phyloP scores from a whole-genome alignment of 1,140 invertebrate species.

The Bombus pascuorum region DNA sequence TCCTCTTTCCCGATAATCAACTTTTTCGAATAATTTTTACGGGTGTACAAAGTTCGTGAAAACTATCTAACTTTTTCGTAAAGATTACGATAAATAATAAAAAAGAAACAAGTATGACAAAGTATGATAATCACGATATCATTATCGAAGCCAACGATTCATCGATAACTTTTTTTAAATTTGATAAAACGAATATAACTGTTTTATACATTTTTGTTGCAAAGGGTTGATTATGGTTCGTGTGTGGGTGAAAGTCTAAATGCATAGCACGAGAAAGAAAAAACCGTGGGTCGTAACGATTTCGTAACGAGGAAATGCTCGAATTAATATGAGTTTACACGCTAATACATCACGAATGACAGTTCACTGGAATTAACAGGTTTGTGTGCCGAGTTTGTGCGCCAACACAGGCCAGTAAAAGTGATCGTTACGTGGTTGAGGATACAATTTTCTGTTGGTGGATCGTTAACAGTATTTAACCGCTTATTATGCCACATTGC shows the following conservation, averaged over 20 bases:
- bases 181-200: not conserved
- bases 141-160: not conserved
- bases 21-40: too few relatives aligned
- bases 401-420: not conserved
- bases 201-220: not conserved
- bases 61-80: too few relatives aligned
- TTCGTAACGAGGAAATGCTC: constrained; percentile 9
- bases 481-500: not conserved
- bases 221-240: not conserved
- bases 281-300: not conserved
- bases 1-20: too few relatives aligned
- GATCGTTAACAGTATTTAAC: not conserved
- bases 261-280: not conserved
- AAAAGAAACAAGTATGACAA: too few relatives aligned
- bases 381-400: not conserved
- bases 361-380: not conserved
- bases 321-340: constrained; percentile 4
- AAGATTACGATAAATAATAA: too few relatives aligned
- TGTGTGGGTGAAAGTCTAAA: not conserved
- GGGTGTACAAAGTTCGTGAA: too few relatives aligned
- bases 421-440: constrained; percentile 2
- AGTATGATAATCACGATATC: too few relatives aligned
- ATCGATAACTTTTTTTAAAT: not conserved
- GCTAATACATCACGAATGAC: constrained; percentile 20
- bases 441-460: not conserved